Evolutionary conservation across 2,113 vertebrate genomes (phyloP).

Genomic region (Lipophrys pholis): DNA sequence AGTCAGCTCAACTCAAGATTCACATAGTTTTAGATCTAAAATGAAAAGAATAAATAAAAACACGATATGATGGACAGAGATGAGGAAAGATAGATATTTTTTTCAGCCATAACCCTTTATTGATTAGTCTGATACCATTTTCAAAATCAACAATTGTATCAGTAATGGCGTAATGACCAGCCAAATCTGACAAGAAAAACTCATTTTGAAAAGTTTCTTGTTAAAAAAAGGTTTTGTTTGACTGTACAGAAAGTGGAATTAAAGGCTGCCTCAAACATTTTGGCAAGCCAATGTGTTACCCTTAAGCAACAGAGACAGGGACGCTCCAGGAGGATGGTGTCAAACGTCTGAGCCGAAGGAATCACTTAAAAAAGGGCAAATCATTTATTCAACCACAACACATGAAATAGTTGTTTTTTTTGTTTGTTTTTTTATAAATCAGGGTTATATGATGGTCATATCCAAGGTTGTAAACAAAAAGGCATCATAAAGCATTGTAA

Average conservation of each 20-base stretch:
- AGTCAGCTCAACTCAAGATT: slow-evolving; percentile 6
- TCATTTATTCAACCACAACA: background rate
- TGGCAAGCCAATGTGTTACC: slow-evolving; percentile 4
- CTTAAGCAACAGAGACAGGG: slow-evolving; percentile 22
- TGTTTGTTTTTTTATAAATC: no score
- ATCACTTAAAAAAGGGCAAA: background rate
- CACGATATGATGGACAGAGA: background rate
- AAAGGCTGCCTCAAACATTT: slow-evolving; percentile 34
- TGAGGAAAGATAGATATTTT: background rate
- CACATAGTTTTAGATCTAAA: slow-evolving; percentile 1
- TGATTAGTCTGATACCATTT: no score
- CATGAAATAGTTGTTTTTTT: no score
- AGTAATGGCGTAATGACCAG: background rate
- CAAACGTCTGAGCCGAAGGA: background rate
- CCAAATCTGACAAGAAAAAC: slow-evolving; percentile 15
- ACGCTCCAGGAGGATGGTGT: slow-evolving; percentile 10
- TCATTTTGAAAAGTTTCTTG: slow-evolving; percentile 1
- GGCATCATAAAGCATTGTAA: no score
- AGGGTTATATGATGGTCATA: no score
- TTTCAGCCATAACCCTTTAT: background rate
- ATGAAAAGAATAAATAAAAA: background rate
- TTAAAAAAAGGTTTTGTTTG: slow-evolving; percentile 1
- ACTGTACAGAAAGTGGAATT: slow-evolving; percentile 12
- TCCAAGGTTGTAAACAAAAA: no score
- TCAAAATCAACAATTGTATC: background rate